Base-by-base conservation (phyloP, 2,888 invertebrate genomes). In the Anoplius nigerrimus region DNA sequence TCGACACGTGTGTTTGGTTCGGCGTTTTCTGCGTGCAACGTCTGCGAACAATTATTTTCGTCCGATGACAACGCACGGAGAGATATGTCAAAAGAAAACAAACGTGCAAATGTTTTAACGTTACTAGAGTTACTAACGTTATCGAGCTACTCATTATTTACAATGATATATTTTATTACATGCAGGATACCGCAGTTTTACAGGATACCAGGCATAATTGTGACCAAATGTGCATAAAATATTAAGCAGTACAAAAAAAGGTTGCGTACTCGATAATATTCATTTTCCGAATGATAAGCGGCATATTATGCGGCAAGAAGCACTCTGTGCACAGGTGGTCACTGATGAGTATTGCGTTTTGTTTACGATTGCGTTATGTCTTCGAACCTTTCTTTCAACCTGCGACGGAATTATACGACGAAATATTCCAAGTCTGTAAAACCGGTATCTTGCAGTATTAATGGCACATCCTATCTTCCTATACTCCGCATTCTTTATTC, bases 31-130 rank as follows among this genome's bases (percentile, higher is more conserved):
- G 61, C 46, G 53, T 62, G 69, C 45, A 57, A 27, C 24, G 48
- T 46, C 63, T 64, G 61, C 61, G 63, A 74, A 42, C 51, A 59
- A 24, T 66, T 53, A 42, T 66, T 65, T 72, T 68, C 69, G 74
- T 60, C 6, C 11, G 34, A 34, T 13, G 34, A 73, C 68, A 65
- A 66, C 55, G 42, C 65, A 65, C 52, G 68, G 75, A 62, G 60
- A 68, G 75, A 66, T 68, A 67, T 63, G 55, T 27, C 46, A 56
- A 63, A 56, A 48, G 55, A 51, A 55, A 59, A 61, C 70, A 55
- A 63, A 54, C 57, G 65, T 58, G 51, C 46, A 68, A 69, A 74
- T 77, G 75, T 74, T 80, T 82, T 72, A 74, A 78, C 71, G 66
- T 59, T 55, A 55, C 61, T 74, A 59, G 58, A 64, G 59, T 71